Evolutionary conservation across 1,140 invertebrate genomes (phyloP).

Genomic region (Phenacoccus solenopsis): DNA sequence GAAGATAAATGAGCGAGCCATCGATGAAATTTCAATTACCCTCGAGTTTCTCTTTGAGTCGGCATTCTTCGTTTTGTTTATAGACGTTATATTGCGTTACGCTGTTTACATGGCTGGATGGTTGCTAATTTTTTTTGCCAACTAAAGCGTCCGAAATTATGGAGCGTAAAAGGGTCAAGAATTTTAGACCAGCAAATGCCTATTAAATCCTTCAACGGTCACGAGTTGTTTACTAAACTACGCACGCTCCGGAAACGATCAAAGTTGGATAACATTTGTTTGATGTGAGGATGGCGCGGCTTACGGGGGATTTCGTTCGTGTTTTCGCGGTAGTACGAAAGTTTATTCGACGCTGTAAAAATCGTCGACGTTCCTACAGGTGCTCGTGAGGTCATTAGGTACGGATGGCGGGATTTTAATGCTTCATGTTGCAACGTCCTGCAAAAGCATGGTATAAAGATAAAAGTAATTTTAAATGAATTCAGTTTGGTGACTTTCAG

Average conservation of each 20-base stretch:
- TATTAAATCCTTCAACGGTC: not conserved
- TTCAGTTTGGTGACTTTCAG: too few relatives aligned
- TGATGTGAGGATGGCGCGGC: too few relatives aligned
- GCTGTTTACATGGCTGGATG: not conserved
- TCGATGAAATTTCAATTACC: slow-evolving; percentile 2
- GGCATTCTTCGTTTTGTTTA: not conserved
- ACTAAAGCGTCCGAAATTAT: not conserved
- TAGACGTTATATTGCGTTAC: not conserved
- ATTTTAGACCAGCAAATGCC: not conserved
- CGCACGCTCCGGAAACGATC: not conserved
- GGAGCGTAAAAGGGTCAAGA: not conserved
- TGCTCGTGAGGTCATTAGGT: too few relatives aligned
- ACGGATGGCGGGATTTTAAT: too few relatives aligned
- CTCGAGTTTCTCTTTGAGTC: not conserved
- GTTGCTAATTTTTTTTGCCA: not conserved
- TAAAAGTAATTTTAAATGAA: too few relatives aligned
- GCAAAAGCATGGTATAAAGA: too few relatives aligned
- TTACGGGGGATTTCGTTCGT: too few relatives aligned
- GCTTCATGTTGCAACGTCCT: too few relatives aligned
- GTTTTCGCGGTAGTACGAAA: too few relatives aligned
- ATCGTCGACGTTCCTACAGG: too few relatives aligned
- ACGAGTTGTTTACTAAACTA: not conserved
- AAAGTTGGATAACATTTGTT: not conserved
- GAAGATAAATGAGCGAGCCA: not conserved
- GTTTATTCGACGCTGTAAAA: too few relatives aligned